Conservation (phyloP, 53 echinoderm and acorn worm species). For the Astropecten irregularis region DNA sequence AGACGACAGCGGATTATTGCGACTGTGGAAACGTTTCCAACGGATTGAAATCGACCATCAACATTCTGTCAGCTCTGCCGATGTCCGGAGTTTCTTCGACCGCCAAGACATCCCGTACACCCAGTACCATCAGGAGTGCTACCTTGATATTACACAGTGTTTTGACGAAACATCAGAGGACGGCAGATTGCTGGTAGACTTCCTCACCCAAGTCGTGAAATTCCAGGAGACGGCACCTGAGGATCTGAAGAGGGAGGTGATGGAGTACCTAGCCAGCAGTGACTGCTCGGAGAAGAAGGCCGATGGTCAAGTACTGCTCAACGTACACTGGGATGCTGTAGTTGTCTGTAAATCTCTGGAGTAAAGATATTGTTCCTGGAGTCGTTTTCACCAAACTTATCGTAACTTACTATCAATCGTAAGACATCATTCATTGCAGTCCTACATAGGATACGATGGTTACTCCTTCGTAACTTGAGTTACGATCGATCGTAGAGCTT, state of each 20-base stretch:
- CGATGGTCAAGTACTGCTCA: slow-evolving; percentile 29
- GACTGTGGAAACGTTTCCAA: not conserved
- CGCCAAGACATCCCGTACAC: not conserved
- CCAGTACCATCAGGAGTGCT: not conserved
- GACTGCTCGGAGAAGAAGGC: slow-evolving; percentile 37
- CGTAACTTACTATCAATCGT: too few species aligned
- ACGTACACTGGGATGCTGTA: slow-evolving; percentile 53
- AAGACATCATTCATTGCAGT: too few species aligned
- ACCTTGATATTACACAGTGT: slow-evolving; percentile 8
- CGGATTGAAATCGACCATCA: not conserved
- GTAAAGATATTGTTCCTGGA: too few species aligned
- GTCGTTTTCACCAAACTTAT: too few species aligned
- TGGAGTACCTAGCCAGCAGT: slow-evolving; percentile 47
- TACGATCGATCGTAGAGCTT: too few species aligned
- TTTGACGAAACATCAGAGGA: slow-evolving; percentile 34
- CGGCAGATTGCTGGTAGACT: slow-evolving; percentile 47
- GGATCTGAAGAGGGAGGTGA: slow-evolving; percentile 33
- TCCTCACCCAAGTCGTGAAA: slow-evolving; percentile 36
- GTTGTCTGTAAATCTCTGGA: too few species aligned
- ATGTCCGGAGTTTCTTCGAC: slow-evolving; percentile 7
- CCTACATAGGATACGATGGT: too few species aligned
- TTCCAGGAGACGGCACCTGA: slow-evolving; percentile 47
- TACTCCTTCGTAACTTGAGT: too few species aligned
- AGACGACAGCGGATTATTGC: slow-evolving; percentile 4
- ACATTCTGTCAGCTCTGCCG: not conserved